Base-by-base conservation (phyloP, 2,888 invertebrate genomes). In the Eupithecia tripunctaria region DNA sequence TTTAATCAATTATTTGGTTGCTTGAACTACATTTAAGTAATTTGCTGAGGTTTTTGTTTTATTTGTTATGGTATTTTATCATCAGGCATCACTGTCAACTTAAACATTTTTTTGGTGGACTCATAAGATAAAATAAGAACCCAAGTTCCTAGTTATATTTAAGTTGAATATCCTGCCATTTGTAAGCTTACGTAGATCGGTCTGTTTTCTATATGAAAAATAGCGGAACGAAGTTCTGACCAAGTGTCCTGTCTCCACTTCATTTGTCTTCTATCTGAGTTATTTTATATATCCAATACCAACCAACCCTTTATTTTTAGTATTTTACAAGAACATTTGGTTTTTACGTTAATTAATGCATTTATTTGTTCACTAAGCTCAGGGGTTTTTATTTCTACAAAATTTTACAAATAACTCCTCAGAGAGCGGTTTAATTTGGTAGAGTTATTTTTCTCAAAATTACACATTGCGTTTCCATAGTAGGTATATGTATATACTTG, bases 381-480 rank as follows among this genome's bases (percentile, higher is more conserved):
- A 25, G 56, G 5, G 25, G 25, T 10, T 51, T 21, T n/a, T 51
- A 10, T n/a, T 51, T 12, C 1, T 25, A 21, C 21, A 51, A 2
- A 21, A 56, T 56, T 56, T 56, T 56, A 56, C 21, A 56, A 14
- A 21, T 14, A 4, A 25, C 47, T 21, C 10, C n/a, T 21, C 21
- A 3, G 21, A 21, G 10, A 51, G 10, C 0, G 8, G 8, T 51
- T 47, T 2, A 51, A 21, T 12, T 21, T 21, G 4, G 21, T 51
- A n/a, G n/a, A 47, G 10, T 21, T 56, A 56, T 25, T 56, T 12
- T 25, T 14, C 51, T 2, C n/a, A 21, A 72, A 71, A 66, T 73
- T 60, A 70, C 67, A 73, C 68, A 70, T 43, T 73, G 71, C 66
- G 59, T 56, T 21, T 56, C 12, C 12, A 56, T 4, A 8, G n/a